Base-by-base conservation (phyloP, 1,140 invertebrate species). In the Teleopsis dalmanni region DNA sequence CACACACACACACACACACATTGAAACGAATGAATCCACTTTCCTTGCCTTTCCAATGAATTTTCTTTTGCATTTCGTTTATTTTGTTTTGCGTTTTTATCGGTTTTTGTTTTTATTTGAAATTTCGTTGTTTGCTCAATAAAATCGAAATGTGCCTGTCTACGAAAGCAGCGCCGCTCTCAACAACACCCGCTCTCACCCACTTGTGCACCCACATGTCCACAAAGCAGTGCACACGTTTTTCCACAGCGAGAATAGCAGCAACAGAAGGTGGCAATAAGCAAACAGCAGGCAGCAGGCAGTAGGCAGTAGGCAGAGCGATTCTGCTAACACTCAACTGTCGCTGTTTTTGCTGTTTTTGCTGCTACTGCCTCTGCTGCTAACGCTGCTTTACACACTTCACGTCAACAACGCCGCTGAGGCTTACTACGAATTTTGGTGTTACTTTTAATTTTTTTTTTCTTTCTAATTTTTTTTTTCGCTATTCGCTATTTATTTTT, bases 51-150 rank as follows among this genome's bases (percentile, higher is more conserved):
- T 9, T 27, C 31, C 41, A 43, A 22, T 42, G 40, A 26, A 34
- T 13, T 14, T 16, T 34, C 21, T 37, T 37, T 19, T 37, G 26
- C 41, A 27, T 43, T 43, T 43, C 27, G 31, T 31, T 50, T 51
- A 50, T 58, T 55, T 59, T 57, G 55, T 58, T 62, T 61, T 59
- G 55, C 33, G 57, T 55, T 59, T 59, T 61, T 45, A 65, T 61
- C 62, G 54, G 50, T 48, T 62, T 65, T 63, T 65, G 62, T 65
- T 59, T 65, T 63, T 62, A 61, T 65, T 65, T 60, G 58, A 45
- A 48, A 58, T 62, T 65, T 63, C 60, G 60, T 66, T 66, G 63
- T 66, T 66, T 66, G 63, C 63, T 66, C 63, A 66, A 66, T 66
- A 66, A 65, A 66, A 66, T 66, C 63, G 63, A 66, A 66, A 62